Conservation (phyloP, 2,888 invertebrate genomes). For the Pterostichus niger region DNA sequence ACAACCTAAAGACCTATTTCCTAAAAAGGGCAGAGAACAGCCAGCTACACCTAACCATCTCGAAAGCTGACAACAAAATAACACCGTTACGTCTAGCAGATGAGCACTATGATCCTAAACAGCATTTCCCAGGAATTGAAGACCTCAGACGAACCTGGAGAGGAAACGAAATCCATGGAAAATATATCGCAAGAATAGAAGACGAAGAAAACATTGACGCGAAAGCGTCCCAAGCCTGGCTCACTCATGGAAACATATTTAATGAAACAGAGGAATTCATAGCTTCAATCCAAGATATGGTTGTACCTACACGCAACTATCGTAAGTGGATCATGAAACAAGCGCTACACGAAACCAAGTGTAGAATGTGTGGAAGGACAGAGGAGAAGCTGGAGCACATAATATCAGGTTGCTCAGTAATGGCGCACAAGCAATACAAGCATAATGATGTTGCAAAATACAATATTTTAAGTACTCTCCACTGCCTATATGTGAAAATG, state of each 20-base stretch:
- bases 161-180: constrained; percentile 66
- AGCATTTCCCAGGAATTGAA: not conserved
- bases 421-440: constrained; percentile 67
- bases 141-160: constrained; percentile 9
- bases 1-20: constrained; percentile 44
- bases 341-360: constrained; percentile 58
- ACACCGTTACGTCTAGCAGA: not conserved
- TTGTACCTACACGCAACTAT: constrained; percentile 66
- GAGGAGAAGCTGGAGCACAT: constrained; percentile 67
- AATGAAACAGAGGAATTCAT: constrained; percentile 68
- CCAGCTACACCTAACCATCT: constrained; percentile 9
- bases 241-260: constrained; percentile 66
- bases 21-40: constrained; percentile 6
- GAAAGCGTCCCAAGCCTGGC: constrained; percentile 60
- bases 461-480: not conserved
- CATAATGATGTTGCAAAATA: constrained; percentile 52
- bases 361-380: constrained; percentile 67
- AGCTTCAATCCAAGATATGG: constrained; percentile 67
- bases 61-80: not conserved
- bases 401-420: constrained; percentile 59
- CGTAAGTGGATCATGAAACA: constrained; percentile 63
- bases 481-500: too few relatives aligned
- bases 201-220: constrained; percentile 58
- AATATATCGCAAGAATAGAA: constrained; percentile 64
- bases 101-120: not conserved